Evolutionary conservation across 2,888 invertebrate species (phyloP).

Genomic region (Sycophila texana): DNA sequence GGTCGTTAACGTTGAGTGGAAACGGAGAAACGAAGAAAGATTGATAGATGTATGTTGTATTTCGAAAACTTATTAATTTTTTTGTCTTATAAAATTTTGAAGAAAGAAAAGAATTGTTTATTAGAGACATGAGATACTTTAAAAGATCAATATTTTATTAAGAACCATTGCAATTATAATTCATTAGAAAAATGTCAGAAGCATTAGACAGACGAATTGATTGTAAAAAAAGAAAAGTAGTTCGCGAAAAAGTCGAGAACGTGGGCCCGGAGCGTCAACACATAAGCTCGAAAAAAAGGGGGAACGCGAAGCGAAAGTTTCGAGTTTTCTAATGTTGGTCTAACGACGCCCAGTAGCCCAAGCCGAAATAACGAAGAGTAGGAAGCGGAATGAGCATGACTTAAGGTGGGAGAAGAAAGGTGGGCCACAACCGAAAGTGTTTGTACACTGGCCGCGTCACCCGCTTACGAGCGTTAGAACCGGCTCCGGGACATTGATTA

Average conservation of each 20-base stretch:
- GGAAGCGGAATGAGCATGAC: background rate
- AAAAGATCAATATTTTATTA: too few relatives aligned
- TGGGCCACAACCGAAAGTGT: constrained; percentile 61
- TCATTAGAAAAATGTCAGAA: background rate
- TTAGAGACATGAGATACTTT: too few relatives aligned
- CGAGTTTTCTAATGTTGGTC: constrained; percentile 65
- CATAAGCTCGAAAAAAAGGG: background rate
- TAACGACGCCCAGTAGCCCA: constrained; percentile 60
- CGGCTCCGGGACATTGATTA: constrained; percentile 40
- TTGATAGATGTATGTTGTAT: background rate
- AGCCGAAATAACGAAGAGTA: constrained; percentile 30
- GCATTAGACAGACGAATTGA: constrained; percentile 6
- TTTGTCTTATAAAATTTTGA: background rate
- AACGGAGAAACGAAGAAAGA: background rate
- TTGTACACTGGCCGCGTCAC: constrained; percentile 51
- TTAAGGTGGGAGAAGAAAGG: constrained; percentile 32
- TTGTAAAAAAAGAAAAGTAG: background rate
- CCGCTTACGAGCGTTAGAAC: constrained; percentile 54
- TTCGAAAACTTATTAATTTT: background rate
- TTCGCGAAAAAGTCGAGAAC: constrained; percentile 13
- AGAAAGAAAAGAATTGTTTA: too few relatives aligned
- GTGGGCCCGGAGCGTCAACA: background rate
- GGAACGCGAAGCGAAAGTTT: constrained; percentile 46
- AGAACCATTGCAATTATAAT: too few relatives aligned
- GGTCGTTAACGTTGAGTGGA: background rate